phyloP scores from a whole-genome alignment of 2,797 vertebrate species.

The Chanos chanos region DNA sequence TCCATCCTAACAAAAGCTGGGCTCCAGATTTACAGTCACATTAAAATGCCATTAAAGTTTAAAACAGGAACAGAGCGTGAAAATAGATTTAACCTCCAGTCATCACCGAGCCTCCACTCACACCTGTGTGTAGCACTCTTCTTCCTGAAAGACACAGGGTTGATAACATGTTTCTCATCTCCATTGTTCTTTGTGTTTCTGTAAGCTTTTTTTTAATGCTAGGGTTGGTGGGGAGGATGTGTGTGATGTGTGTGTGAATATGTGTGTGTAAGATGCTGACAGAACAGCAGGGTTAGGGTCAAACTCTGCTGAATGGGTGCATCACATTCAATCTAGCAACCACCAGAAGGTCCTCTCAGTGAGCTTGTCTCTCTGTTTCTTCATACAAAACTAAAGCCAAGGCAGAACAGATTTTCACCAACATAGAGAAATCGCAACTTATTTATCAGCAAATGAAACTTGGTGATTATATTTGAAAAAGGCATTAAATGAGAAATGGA shows the following conservation, averaged over 20 bases:
- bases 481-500: no score
- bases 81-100: slow-evolving; percentile 87
- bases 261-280: slow-evolving; percentile 52
- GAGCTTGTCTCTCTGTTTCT: slow-evolving; percentile 15
- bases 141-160: slow-evolving; percentile 64
- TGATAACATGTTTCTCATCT: slow-evolving; percentile 73
- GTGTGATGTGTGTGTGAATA: slow-evolving; percentile 2
- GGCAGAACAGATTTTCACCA: no score
- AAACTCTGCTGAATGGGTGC: neutral
- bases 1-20: slow-evolving; percentile 69
- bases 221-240: slow-evolving; percentile 12
- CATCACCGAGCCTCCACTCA: slow-evolving; percentile 71
- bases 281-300: slow-evolving; percentile 35
- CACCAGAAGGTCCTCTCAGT: slow-evolving; percentile 1
- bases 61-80: slow-evolving; percentile 84
- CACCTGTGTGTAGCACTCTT: slow-evolving; percentile 78
- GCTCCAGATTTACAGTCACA: slow-evolving; percentile 79
- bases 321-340: slow-evolving; percentile 18
- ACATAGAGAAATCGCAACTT: no score
- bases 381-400: slow-evolving; percentile 12
- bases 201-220: no score
- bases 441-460: no score
- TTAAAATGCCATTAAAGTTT: slow-evolving; percentile 87
- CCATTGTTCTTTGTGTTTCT: slow-evolving; percentile 30
- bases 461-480: no score